Evolutionary conservation across 2,797 vertebrate species (phyloP).

Genomic region (Vultur gryphus): DNA sequence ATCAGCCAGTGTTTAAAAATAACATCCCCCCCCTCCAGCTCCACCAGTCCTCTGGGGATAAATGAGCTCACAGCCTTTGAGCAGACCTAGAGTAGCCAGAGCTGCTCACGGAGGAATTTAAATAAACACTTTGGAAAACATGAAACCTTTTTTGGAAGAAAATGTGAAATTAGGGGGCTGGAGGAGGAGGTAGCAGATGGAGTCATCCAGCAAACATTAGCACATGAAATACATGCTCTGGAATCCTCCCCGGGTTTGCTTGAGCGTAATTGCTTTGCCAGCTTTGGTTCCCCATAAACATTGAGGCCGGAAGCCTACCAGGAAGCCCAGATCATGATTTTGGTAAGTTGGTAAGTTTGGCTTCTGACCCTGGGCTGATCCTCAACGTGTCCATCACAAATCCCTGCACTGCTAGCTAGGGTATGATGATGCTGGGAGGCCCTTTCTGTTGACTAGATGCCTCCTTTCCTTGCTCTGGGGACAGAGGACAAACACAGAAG

Average conservation of each 20-base stretch:
- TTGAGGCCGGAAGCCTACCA: not conserved
- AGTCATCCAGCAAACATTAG: slow-evolving; percentile 52
- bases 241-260: slow-evolving; percentile 18
- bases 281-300: not conserved
- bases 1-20: slow-evolving; percentile 38
- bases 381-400: rapidly evolving
- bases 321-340: not conserved
- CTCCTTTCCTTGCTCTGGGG: not conserved
- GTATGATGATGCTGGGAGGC: not conserved
- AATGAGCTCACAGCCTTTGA: slow-evolving; percentile 23
- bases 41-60: not conserved
- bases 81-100: slow-evolving; percentile 19
- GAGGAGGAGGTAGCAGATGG: not conserved
- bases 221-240: slow-evolving; percentile 20
- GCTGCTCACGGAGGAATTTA: slow-evolving; percentile 1
- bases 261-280: not conserved
- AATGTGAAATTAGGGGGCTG: slow-evolving; percentile 21
- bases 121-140: slow-evolving; percentile 43
- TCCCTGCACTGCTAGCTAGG: not conserved
- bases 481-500: not conserved
- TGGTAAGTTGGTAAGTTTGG: not conserved
- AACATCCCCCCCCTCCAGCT: not conserved
- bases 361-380: not conserved
- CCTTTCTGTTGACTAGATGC: not conserved
- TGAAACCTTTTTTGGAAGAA: slow-evolving; percentile 63